These are phyloP conservation scores for Panopea generosa DNA, from an alignment of 2,888 invertebrate genomes.

Conservation along the genomic window DNA sequence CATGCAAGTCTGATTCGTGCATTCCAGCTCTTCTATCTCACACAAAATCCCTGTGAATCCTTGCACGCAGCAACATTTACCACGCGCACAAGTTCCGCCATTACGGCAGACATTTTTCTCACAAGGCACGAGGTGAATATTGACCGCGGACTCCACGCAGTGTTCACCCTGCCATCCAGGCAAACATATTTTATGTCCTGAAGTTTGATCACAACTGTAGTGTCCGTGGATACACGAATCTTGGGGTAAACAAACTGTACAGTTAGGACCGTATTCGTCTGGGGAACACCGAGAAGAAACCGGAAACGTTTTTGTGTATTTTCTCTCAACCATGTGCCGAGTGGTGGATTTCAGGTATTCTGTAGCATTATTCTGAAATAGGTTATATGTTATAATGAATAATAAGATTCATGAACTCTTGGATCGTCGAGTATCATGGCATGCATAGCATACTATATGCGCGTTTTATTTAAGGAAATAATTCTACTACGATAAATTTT, in stretches of 20 bases:
- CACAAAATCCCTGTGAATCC: constrained; percentile 59
- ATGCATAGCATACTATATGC: too few relatives aligned
- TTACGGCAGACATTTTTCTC: constrained; percentile 59
- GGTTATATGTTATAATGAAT: too few relatives aligned
- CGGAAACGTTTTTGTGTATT: too few relatives aligned
- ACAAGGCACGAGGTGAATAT: constrained; percentile 40
- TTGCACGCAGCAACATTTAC: constrained; percentile 44
- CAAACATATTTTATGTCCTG: constrained; percentile 43
- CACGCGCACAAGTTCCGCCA: constrained; percentile 52
- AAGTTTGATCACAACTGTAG: constrained; percentile 46
- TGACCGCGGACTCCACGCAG: constrained; percentile 22
- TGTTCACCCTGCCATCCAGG: constrained; percentile 39
- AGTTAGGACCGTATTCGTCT: constrained; percentile 51
- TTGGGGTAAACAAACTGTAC: constrained; percentile 39
- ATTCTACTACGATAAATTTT: too few relatives aligned
- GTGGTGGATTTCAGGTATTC: too few relatives aligned
- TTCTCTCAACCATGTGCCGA: too few relatives aligned
- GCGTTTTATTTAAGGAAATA: too few relatives aligned
- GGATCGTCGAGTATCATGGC: too few relatives aligned
- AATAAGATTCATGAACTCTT: too few relatives aligned
- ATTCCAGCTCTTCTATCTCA: constrained; percentile 59
- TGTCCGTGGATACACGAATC: constrained; percentile 55
- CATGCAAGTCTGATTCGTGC: constrained; percentile 45
- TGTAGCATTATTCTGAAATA: too few relatives aligned
- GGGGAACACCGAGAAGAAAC: too few relatives aligned